Evolutionary conservation across 2,888 invertebrate species (phyloP).

Genomic region (Protophormia terraenovae): DNA sequence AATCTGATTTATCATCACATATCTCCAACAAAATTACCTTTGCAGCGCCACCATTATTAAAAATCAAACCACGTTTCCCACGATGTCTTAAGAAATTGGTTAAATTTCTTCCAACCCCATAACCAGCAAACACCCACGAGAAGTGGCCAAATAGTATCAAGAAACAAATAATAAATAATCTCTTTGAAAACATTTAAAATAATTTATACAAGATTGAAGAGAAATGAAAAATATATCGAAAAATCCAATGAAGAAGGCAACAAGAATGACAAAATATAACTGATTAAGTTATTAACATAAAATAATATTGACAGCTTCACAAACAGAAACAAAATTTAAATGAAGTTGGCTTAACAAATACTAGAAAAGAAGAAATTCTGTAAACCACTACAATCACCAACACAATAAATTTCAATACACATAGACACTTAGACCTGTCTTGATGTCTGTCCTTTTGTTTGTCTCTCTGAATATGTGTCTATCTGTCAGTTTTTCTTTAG

Average conservation of each 20-base stretch:
- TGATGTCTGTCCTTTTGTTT: neutral
- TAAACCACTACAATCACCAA: neutral
- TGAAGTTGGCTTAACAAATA: neutral
- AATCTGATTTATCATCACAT: neutral
- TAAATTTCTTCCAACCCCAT: conserved; percentile 36
- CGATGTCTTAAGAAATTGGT: conserved; percentile 57
- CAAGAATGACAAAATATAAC: neutral
- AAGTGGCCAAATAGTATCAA: conserved; percentile 10
- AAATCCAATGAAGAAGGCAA: neutral
- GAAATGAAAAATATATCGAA: neutral
- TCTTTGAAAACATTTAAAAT: neutral
- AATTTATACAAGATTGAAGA: neutral
- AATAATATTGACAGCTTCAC: neutral
- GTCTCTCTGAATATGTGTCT: neutral
- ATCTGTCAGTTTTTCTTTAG: neutral
- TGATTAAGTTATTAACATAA: conserved; percentile 26
- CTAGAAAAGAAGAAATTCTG: neutral
- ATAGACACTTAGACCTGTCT: neutral
- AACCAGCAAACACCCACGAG: conserved; percentile 27
- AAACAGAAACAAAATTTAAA: neutral
- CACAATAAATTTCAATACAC: neutral
- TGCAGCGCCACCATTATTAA: conserved; percentile 64
- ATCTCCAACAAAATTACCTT: conserved; percentile 54
- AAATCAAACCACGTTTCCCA: conserved; percentile 67
- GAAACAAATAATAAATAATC: neutral